Base-by-base conservation (phyloP, 2,113 vertebrate genomes). In the Sapajus apella region DNA sequence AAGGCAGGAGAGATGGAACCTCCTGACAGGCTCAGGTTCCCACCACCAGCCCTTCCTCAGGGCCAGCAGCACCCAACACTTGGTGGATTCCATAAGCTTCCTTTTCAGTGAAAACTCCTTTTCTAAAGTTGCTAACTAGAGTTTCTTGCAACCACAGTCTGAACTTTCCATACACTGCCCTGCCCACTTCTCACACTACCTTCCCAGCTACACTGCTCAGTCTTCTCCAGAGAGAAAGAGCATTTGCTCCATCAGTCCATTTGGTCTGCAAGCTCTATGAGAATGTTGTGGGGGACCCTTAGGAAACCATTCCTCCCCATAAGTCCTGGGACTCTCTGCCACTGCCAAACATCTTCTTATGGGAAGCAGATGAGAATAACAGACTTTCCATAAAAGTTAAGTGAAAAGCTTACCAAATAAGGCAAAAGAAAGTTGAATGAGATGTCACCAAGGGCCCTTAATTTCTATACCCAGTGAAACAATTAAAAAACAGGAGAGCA, bases 351-450 rank as follows among this genome's bases (percentile, higher is more conserved):
- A 92, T 43, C 90, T 95, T 77, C 87, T 81, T 91, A 95, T 56
- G 56, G 79, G 79, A 94, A 95, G 87, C 87, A 94, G 55, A 97
- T 91, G 93, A 94, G 77, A 95, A 92, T 76, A 91, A 83, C 40
- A 90, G 70, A 92, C 55, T 73, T 95, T 90, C 64, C 82, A 77
- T 43, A 79, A 84, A 96, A 76, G 61, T 87, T 87, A 61, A 94
- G 84, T 79, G 43, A 94, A 96, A 96, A 83, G 20, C 25, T 88
- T 94, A 92, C 89, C 70, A 96, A 97, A 85, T 88, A 83, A 88
- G 73, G 89, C 55, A 92, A 96, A 94, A 88, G 68, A 94, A 93
- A 50, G 85, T 27, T 76, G 68, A 95, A 95, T 56, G 35, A 95
- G 37, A 93, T 88, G 73, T 91, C 27, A 79, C 77, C 90, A 91